Evolutionary conservation across 2,797 vertebrate species (phyloP).

Genomic region (Sebastes vulpes): DNA sequence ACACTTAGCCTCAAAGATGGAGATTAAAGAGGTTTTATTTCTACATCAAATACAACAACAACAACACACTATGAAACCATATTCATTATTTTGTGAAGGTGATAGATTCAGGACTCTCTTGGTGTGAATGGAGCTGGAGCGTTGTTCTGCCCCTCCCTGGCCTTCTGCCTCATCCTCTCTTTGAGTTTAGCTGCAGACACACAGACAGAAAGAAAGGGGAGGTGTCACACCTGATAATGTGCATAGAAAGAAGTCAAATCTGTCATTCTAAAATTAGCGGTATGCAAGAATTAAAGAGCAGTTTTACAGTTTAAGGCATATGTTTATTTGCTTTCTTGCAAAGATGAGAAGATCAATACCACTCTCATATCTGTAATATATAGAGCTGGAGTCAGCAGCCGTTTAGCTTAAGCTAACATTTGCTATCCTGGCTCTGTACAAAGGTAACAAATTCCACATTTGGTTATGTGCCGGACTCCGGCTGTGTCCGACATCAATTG

Average conservation of each 20-base stretch:
- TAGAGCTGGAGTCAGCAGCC: neutral
- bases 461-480: too few relatives aligned
- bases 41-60: slow-evolving; percentile 3
- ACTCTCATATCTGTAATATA: neutral
- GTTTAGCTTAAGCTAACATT: neutral
- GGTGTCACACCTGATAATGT: neutral
- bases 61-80: neutral
- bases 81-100: neutral
- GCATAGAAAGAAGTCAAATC: neutral
- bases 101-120: slow-evolving; percentile 19
- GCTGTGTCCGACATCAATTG: too few relatives aligned
- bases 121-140: neutral
- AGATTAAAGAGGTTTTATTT: slow-evolving; percentile 27
- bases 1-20: neutral
- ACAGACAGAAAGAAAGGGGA: neutral
- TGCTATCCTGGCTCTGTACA: neutral
- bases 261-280: neutral
- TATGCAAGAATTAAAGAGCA: neutral
- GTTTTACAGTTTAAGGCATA: neutral
- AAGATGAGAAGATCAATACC: neutral
- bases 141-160: neutral
- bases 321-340: neutral
- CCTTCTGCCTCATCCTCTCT: slow-evolving; percentile 45
- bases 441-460: neutral
- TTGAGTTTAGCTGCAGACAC: slow-evolving; percentile 51